These are phyloP conservation scores for Tachycineta bicolor DNA, from an alignment of 2,113 vertebrate species.

Conservation along the genomic window DNA sequence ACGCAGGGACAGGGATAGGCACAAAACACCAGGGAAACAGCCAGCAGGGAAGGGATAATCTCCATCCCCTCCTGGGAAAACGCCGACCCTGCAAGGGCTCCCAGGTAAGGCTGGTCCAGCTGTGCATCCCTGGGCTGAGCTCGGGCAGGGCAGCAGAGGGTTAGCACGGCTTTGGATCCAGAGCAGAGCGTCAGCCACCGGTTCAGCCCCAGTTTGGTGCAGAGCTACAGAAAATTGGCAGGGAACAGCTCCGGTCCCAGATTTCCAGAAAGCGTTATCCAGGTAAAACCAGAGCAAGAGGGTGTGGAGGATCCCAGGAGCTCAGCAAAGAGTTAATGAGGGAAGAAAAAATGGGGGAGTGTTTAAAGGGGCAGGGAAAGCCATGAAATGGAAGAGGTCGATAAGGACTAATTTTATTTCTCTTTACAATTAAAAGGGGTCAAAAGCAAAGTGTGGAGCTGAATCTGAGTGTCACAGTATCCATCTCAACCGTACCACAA, in stretches of 20 bases:
- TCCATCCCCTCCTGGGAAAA: not conserved
- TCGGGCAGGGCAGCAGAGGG: rapidly evolving
- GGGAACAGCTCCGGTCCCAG: not conserved
- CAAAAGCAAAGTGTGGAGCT: not conserved
- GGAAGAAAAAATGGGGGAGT: not conserved
- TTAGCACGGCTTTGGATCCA: rapidly evolving
- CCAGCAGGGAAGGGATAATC: not conserved
- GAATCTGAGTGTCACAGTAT: not conserved
- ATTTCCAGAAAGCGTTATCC: not conserved
- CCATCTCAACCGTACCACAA: rapidly evolving
- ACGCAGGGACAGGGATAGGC: not conserved
- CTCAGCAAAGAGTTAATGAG: not conserved
- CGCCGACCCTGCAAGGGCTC: rapidly evolving
- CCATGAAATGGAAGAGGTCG: rapidly evolving
- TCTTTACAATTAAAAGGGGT: not conserved
- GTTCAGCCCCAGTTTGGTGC: not conserved
- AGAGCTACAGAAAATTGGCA: not conserved
- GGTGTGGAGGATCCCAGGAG: rapidly evolving
- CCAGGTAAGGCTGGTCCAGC: not conserved
- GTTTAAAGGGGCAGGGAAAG: not conserved
- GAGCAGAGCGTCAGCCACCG: rapidly evolving
- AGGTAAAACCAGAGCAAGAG: rapidly evolving
- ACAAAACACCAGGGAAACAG: rapidly evolving
- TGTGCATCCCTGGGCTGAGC: not conserved
- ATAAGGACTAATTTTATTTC: not conserved